These are phyloP conservation scores for Blera fallax DNA, from an alignment of 2,888 invertebrate genomes.

Conservation along the genomic window DNA sequence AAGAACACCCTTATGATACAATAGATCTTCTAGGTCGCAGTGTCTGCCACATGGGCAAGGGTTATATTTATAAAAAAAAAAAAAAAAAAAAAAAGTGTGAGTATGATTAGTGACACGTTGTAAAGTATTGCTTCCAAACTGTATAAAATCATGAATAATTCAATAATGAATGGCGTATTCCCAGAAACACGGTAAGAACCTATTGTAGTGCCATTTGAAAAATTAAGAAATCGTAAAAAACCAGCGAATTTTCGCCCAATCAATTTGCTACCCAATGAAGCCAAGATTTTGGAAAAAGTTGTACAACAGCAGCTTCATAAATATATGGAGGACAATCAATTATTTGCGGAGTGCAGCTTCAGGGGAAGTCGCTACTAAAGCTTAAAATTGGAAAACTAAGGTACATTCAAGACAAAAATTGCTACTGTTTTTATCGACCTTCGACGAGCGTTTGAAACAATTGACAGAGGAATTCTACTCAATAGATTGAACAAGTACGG, in stretches of 20 bases:
- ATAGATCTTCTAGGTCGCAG: too few relatives aligned
- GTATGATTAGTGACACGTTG: too few relatives aligned
- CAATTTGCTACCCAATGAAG: too few relatives aligned
- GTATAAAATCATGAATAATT: too few relatives aligned
- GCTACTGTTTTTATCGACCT: not conserved
- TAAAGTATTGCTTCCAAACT: too few relatives aligned
- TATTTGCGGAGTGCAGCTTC: not conserved
- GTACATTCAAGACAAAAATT: not conserved
- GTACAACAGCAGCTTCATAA: not conserved
- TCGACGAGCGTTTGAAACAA: conserved; percentile 7
- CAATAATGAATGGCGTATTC: too few relatives aligned
- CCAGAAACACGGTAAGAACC: not conserved
- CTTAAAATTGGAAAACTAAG: not conserved
- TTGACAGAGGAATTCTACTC: conserved; percentile 1
- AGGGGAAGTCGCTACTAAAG: not conserved
- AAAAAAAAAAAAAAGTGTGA: too few relatives aligned
- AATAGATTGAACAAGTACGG: conserved; percentile 7
- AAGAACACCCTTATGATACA: too few relatives aligned
- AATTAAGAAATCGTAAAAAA: not conserved
- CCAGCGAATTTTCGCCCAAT: too few relatives aligned
- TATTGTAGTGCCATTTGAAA: not conserved
- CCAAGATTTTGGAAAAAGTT: too few relatives aligned
- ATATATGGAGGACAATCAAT: not conserved
- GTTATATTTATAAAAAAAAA: too few relatives aligned
- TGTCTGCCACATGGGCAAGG: too few relatives aligned